These are phyloP conservation scores for Elephantulus edwardii DNA, from an alignment of 2,113 vertebrate species.

Conservation along the genomic window DNA sequence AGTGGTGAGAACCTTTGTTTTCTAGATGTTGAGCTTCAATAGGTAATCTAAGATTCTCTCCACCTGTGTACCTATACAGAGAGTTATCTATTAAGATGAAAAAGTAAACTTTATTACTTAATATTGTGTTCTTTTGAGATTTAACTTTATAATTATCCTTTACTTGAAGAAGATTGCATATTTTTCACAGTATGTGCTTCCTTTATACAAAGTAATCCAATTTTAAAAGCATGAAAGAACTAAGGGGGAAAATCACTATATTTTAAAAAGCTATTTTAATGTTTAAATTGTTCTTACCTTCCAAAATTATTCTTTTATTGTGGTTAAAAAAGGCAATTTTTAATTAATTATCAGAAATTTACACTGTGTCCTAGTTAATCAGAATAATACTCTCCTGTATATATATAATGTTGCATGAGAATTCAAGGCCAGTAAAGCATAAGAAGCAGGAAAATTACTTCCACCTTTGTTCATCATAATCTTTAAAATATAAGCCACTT, in stretches of 20 bases:
- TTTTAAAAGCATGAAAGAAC: background rate
- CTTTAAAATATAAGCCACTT: background rate
- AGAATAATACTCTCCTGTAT: background rate
- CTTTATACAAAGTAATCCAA: slow-evolving; percentile 5
- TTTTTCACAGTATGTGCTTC: background rate
- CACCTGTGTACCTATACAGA: background rate
- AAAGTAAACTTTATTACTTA: slow-evolving; percentile 14
- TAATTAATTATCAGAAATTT: slow-evolving; percentile 47
- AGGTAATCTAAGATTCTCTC: background rate
- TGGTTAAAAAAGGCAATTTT: background rate
- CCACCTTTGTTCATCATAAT: background rate
- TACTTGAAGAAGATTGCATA: background rate
- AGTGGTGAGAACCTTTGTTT: too few species aligned
- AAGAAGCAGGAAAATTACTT: background rate
- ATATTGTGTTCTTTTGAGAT: background rate
- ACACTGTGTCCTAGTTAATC: background rate
- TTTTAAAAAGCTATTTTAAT: slow-evolving; percentile 57
- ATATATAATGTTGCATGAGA: background rate
- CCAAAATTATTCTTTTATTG: slow-evolving; percentile 42
- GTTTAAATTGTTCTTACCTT: background rate
- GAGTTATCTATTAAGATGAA: background rate
- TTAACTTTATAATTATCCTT: background rate
- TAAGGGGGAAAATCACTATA: background rate
- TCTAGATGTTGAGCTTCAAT: too few species aligned
- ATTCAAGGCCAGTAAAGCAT: background rate